Percentiles rank a stretch among this genome's conserved stretches.
Conservation (phyloP, 2,113 vertebrate species). For the Acrocephalus kingi region DNA sequence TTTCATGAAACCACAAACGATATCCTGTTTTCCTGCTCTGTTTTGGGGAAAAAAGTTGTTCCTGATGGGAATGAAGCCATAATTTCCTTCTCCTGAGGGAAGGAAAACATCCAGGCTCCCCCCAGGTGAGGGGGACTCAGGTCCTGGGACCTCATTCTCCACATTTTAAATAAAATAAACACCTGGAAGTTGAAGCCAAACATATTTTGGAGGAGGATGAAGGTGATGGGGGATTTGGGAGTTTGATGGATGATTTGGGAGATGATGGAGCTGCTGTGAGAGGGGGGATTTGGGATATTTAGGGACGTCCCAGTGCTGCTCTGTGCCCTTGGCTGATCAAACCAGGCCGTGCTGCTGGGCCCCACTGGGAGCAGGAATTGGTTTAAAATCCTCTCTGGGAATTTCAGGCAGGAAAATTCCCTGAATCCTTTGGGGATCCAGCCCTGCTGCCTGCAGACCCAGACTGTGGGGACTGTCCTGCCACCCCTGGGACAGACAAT, state of each 20-base stretch:
- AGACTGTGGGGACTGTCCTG: neutral
- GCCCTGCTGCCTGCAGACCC: neutral
- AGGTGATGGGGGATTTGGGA: neutral
- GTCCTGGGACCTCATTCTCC: neutral
- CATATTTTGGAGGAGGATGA: neutral
- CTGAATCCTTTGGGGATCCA: neutral
- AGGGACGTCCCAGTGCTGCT: fast-evolving
- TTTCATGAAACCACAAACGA: constrained; percentile 6
- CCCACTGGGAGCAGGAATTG: neutral
- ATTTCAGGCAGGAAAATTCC: neutral
- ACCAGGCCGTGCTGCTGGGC: fast-evolving
- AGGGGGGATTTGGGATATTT: fast-evolving
- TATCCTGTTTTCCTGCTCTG: constrained; percentile 48
- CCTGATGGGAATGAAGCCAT: neutral
- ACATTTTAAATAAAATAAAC: neutral
- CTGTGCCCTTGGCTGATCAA: neutral
- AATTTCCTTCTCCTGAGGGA: neutral
- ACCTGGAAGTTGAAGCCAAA: neutral
- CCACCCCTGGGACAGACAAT: neutral
- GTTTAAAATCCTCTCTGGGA: neutral
- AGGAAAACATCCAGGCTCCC: neutral
- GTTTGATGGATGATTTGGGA: too few relatives aligned
- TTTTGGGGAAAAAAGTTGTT: neutral
- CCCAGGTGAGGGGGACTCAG: neutral
- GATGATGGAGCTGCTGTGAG: neutral